A percentile compares a stretch with the other conserved stretches of the same genome.
These are phyloP conservation scores for Acanthornis magna DNA, from an alignment of 2,797 vertebrate genomes.

Conservation along the genomic window DNA sequence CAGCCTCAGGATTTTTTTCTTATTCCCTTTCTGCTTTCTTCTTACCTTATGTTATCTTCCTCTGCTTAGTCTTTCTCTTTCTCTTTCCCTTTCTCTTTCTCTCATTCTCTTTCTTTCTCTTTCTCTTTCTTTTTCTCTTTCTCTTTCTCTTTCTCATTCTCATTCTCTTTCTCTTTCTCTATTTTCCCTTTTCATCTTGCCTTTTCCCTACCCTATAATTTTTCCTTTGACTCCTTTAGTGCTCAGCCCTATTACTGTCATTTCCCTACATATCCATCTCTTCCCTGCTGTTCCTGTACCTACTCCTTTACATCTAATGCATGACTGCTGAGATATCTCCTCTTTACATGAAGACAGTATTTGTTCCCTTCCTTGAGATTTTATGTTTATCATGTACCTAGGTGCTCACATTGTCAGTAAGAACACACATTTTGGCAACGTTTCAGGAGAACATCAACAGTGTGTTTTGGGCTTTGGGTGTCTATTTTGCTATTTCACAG, in stretches of 20 bases:
- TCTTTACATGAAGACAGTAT: neutral
- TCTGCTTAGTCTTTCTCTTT: neutral
- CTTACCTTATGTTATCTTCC: neutral
- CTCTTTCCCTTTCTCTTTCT: neutral
- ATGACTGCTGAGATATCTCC: neutral
- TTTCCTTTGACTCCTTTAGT: neutral
- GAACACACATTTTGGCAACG: neutral
- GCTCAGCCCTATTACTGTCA: neutral
- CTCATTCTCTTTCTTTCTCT: neutral
- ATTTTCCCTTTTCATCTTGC: neutral
- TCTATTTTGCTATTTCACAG: neutral
- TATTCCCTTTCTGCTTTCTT: neutral
- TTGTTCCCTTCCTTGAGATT: neutral
- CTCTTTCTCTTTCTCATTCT: neutral
- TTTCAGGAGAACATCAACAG: neutral
- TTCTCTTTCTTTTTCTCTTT: neutral
- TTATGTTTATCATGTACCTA: neutral
- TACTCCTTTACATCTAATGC: neutral
- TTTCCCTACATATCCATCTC: neutral
- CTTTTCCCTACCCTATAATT: neutral
- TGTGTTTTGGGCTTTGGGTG: neutral
- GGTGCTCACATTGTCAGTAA: rapidly evolving
- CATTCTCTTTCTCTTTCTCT: neutral
- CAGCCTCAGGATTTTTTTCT: neutral
- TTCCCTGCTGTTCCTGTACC: neutral